Base-by-base conservation (phyloP, 2,888 invertebrate species). In the Pristionchus arcanus region DNA sequence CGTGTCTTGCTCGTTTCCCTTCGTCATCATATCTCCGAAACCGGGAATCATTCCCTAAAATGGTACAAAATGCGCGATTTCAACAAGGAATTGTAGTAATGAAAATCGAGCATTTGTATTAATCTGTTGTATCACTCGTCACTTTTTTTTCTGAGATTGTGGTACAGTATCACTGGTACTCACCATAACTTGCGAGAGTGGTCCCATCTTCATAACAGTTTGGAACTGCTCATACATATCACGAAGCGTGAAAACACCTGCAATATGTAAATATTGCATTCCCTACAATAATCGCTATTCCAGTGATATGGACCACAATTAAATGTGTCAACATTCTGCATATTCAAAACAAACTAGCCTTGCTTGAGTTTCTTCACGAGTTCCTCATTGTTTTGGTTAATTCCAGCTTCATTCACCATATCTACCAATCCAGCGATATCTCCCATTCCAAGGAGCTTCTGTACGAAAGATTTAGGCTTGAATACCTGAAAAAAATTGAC, bases 221-320 rank as follows among this genome's bases (percentile, higher is more conserved):
- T 99, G 99, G 96, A 99, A 99, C 96, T 99, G 99, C 96, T 99
- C 99, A 96, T 99, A 99, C 99, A 99, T 99, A 95, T 99, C 99
- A 90, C 99, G 96, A 90, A 99, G 96, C 31, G 99, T 99, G 95
- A 99, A 99, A 96, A 99, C 98, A 53, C 99, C 96, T 96, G 92
- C n/a, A 94, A 90, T 49, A 49, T 53, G 25, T 53, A 34, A 83
- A 59, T 49, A 77, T 53, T 68, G 15, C 7, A 19, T 77, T 77
- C 2, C 25, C 59, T 42, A 42, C 42, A 42, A 42, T 5, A 9
- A 42, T 5, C 42, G 42, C 3, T 9, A 42, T 42, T 42, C 42
- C 9, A 42, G 42, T 9, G 9, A 42, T 42, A 9, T 9, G 5
- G 42, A 9, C 42, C 42, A 42, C 21, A 31, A 90, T 37, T 1